Conservation (phyloP, 2,888 invertebrate species). For the Scrobipalpa costella region DNA sequence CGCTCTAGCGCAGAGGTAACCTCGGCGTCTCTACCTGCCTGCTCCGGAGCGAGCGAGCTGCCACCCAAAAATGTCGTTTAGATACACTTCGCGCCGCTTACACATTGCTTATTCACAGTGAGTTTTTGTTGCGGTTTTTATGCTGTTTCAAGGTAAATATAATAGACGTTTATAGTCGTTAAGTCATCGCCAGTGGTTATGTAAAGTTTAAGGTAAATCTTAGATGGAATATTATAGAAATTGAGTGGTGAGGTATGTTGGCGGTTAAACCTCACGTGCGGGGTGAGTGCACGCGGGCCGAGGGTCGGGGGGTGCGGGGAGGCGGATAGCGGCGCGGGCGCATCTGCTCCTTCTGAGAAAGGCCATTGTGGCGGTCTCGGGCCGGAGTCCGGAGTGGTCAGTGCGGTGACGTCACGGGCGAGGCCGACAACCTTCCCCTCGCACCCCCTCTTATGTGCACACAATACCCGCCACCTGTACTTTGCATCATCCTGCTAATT, state of each 20-base stretch:
- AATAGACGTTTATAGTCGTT: slow-evolving; percentile 48
- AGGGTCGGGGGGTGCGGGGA: slow-evolving; percentile 56
- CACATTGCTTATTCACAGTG: slow-evolving; percentile 62
- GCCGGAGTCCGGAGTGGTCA: slow-evolving; percentile 64
- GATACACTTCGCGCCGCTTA: slow-evolving; percentile 60
- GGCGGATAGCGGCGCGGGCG: slow-evolving; percentile 59
- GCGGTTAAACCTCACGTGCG: slow-evolving; percentile 46
- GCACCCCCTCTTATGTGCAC: slow-evolving; percentile 40
- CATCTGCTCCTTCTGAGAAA: slow-evolving; percentile 79
- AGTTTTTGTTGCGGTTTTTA: slow-evolving; percentile 64
- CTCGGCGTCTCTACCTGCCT: slow-evolving; percentile 65
- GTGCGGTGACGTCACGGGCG: slow-evolving; percentile 78
- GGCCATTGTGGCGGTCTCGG: slow-evolving; percentile 74
- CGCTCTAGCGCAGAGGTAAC: slow-evolving; percentile 50
- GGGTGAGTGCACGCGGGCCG: slow-evolving; percentile 48
- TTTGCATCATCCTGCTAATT: slow-evolving; percentile 41
- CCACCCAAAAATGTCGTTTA: slow-evolving; percentile 67
- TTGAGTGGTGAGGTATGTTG: slow-evolving; percentile 11
- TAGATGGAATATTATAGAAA: slow-evolving; percentile 11
- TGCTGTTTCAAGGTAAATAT: slow-evolving; percentile 44
- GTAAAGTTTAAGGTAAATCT: slow-evolving; percentile 24
- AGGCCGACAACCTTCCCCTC: slow-evolving; percentile 75
- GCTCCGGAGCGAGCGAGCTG: slow-evolving; percentile 58
- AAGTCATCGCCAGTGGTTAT: slow-evolving; percentile 38
- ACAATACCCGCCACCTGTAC: slow-evolving; percentile 38